A percentile compares a stretch with the other conserved stretches of the same genome.
phyloP scores from a whole-genome alignment of 2,797 vertebrate species.

The Gorsachius magnificus region DNA sequence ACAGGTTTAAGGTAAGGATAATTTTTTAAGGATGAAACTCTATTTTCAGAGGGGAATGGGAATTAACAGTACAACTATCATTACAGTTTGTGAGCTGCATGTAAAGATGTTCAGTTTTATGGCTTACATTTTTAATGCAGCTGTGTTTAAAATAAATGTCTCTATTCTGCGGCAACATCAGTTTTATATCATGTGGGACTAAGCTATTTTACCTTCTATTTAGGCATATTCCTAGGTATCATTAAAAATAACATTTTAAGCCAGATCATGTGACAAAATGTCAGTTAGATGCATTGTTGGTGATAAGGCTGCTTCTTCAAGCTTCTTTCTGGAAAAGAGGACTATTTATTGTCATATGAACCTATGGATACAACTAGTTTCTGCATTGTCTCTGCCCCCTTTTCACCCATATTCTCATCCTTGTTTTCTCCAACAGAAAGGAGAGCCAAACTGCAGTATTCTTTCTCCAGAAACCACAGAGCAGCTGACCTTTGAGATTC shows the following conservation, averaged over 20 bases:
- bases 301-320: neutral
- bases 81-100: conserved; percentile 27
- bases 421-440: conserved; percentile 80
- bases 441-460: conserved; percentile 78
- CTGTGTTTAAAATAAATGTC: conserved; percentile 7
- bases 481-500: conserved; percentile 94
- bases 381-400: neutral
- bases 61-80: conserved; percentile 30
- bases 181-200: conserved; percentile 22
- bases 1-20: conserved; percentile 9
- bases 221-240: conserved; percentile 32
- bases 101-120: conserved; percentile 39
- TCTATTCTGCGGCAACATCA: conserved; percentile 2
- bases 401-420: neutral
- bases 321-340: neutral
- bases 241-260: conserved; percentile 56
- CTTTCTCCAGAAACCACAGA: conserved; percentile 85
- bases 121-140: conserved; percentile 37
- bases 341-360: neutral
- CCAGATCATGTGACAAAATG: neutral
- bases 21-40: conserved; percentile 49
- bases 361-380: neutral
- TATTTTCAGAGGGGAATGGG: conserved; percentile 36
- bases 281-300: neutral
- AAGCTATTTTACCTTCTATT: conserved; percentile 18